Evolutionary conservation across 2,888 invertebrate species (phyloP), one percentile per base, ranked within the genome.

Genomic region (Gymnocheta viridis): DNA sequence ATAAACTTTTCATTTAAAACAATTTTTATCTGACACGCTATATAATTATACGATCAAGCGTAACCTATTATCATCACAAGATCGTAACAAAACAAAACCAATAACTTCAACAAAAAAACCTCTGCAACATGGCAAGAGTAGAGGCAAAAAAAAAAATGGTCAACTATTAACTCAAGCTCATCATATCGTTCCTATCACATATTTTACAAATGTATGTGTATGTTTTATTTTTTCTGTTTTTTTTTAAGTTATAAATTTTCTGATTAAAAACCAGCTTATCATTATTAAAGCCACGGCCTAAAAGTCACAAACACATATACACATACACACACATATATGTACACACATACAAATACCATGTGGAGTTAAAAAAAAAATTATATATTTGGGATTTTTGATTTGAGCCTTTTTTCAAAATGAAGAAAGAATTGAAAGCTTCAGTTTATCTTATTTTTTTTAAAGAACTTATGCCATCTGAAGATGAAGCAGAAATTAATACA

Each of bases 191-290:
- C 7, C 54, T 29, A 41, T 41, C 22, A 38, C 35, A 64, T 56
- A 66, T 66, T 60, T 58, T 32, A 47, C 54, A 66, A 66, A 56
- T 58, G 47, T 9, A 35, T 67, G 64, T 29, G 66, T 69, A 69
- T 66, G 60, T 67, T 35, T 66, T 35, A 44, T 0, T 27, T 67
- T 27, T 73, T 62, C 24, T 73, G 47, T 60, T 22, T 54, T 27
- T 44, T 51, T 35, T 69, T 54, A 58, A 87, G 88, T 90, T 90
- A 91, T 91, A 91, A 89, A 91, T 91, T 91, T 90, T 91, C 90
- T 91, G 91, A 91, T 91, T 91, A 91, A 91, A 91, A 91, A 90
- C 88, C 91, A 90, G 91, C 91, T 91, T 91, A 91, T 91, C 91
- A 91, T 91, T 90, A 91, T 87, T 87, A 84, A 85, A 86, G 85